Evolutionary conservation across 2,888 invertebrate species (phyloP), one percentile per base, ranked within the genome.

Genomic region (Plemyria rubiginata): DNA sequence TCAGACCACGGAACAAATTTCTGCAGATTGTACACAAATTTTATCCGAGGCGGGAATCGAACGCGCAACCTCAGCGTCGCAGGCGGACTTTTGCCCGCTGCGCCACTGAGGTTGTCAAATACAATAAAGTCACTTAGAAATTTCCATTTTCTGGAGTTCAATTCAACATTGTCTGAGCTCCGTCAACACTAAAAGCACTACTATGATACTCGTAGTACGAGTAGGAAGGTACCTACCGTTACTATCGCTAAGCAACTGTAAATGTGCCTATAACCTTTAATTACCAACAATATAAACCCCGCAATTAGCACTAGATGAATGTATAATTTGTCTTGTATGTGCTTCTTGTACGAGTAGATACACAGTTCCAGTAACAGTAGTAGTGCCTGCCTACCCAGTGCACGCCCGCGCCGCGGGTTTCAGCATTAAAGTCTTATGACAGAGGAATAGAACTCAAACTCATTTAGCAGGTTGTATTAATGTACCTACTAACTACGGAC

Each of bases 291-390:
- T 60, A 49, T 48, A 60, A 49, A 40, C 16, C 59, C 54, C 51
- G 16, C 62, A 60, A 57, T 66, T 66, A 62, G 60, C 51, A 36
- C 62, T 50, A 56, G 22, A 50, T 50, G 13, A 49, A 43, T 38
- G 43, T 61, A 58, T 52, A 54, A 56, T 28, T 64, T 46, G 16
- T 9, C 36, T 59, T 65, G 63, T 52, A 67, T 57, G 45, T 45
- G 67, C 2, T 56, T 11, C 9, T 66, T 67, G 67, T 65, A 70
- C 62, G 67, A 70, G 54, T 32, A 53, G 43, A 38, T n/a, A n/a
- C n/a, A n/a, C 45, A 45, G 28, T 11, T 41, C 40, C 45, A 56
- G 50, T 54, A 57, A n/a, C n/a, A n/a, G n/a, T n/a, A n/a, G n/a
- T n/a, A n/a, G n/a, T n/a, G n/a, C n/a, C n/a, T n/a, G n/a, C n/a